Base-by-base conservation (phyloP, 2,888 invertebrate species). In the Baccha elongata region DNA sequence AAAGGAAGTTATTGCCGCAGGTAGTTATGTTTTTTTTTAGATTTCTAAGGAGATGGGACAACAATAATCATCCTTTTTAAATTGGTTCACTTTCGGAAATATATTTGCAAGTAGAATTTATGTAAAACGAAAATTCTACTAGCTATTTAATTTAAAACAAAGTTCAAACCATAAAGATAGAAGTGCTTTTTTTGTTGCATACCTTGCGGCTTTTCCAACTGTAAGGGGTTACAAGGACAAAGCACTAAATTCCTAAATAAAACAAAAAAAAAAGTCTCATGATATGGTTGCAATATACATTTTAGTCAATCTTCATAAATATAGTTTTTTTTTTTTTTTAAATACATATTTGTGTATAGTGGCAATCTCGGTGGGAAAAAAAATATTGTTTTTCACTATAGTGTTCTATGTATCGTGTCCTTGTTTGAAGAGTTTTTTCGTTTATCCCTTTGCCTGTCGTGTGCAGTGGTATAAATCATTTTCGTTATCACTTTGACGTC, bases 381-480 rank as follows among this genome's bases (percentile, higher is more conserved):
- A n/a, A n/a, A 3, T 19, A 37, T 15, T 26, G 3, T 35, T 58
- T 58, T 40, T 35, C 19, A 0, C 21, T 13, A 11, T 3, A 23
- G 17, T 53, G 19, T 35, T n/a, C 4, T 53, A n/a, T n/a, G n/a
- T n/a, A n/a, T 53, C 5, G 2, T 44, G 29, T 69, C n/a, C 23
- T 3, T 52, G 50, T 53, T 53, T 35, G 13, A 53, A 53, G 23
- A 17, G 23, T 42, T 58, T 65, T 62, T 55, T 44, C 29, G 4
- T 52, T 50, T 37, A 21, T 72, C 15, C 58, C 58, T 64, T n/a
- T n/a, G n/a, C n/a, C n/a, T 50, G 21, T 42, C 40, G 40, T 64
- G n/a, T 58, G 17, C 40, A 10, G 42, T 35, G 32, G 35, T 29
- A 72, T 72, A 72, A 72, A 78, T 67, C 78, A 72, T 72, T 65